Conservation (phyloP, 1,140 invertebrate genomes). For the Lethrus apterus region DNA sequence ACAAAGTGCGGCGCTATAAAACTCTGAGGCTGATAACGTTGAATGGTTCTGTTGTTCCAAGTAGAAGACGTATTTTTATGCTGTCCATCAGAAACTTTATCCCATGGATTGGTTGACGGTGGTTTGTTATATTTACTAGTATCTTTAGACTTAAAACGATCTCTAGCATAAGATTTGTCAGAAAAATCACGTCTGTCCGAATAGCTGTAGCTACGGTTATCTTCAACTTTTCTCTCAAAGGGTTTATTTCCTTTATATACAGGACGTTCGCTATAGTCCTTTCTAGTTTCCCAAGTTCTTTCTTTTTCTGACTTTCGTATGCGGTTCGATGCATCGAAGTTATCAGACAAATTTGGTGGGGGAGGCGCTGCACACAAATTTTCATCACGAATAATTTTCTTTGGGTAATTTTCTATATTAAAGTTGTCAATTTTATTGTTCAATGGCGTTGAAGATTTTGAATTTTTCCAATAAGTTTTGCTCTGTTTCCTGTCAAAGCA, state of each 20-base stretch:
- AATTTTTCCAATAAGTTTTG: conserved; percentile 10
- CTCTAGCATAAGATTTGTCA: conserved; percentile 2
- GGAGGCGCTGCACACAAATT: conserved; percentile 1
- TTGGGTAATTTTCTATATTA: no score
- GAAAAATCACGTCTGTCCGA: background rate
- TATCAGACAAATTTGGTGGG: conserved; percentile 3
- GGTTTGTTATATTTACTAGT: background rate
- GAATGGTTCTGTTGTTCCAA: no score
- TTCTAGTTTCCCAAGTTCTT: background rate
- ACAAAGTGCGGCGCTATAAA: no score
- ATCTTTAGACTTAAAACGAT: conserved; percentile 5
- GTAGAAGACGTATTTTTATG: no score
- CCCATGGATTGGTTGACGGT: background rate
- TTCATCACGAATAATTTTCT: background rate
- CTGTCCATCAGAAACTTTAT: background rate
- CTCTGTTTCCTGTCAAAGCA: conserved; percentile 6
- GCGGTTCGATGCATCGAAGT: background rate
- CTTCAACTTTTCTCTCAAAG: conserved; percentile 9
- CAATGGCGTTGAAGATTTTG: background rate
- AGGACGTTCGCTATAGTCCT: background rate
- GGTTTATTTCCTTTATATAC: no score
- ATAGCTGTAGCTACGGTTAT: conserved; percentile 5
- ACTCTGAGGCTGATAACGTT: background rate
- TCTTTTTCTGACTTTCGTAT: background rate
- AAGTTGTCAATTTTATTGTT: no score